Evolutionary conservation across 2,113 vertebrate genomes (phyloP).

Genomic region (Ceuthmochares aereus): DNA sequence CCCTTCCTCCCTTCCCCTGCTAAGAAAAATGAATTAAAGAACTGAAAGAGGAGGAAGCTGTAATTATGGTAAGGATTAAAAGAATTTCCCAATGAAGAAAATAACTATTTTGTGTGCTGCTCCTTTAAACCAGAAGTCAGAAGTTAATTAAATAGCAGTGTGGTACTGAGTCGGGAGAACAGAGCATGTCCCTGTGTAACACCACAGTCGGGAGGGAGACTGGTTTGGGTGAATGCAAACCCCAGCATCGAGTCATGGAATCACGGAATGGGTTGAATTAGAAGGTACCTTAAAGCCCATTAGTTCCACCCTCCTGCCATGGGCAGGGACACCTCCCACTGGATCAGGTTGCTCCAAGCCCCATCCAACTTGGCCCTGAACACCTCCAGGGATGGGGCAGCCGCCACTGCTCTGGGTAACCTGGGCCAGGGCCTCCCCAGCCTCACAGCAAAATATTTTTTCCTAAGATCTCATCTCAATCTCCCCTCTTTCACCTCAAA

Average conservation of each 20-base stretch:
- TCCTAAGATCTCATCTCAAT: too few species aligned
- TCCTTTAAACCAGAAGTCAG: constrained; percentile 74
- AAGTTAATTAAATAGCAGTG: constrained; percentile 70
- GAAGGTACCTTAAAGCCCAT: too few species aligned
- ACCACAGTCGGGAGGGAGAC: background rate
- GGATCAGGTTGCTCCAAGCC: too few species aligned
- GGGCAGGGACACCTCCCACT: too few species aligned
- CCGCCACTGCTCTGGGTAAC: too few species aligned
- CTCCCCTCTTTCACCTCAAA: too few species aligned
- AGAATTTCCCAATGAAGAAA: constrained; percentile 76
- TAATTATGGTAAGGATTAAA: constrained; percentile 69
- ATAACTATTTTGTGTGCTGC: constrained; percentile 68
- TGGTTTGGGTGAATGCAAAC: background rate
- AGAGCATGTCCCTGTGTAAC: background rate
- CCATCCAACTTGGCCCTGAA: too few species aligned
- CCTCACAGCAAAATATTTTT: too few species aligned
- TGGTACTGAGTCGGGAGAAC: constrained; percentile 40
- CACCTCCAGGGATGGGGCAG: too few species aligned
- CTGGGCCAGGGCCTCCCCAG: too few species aligned
- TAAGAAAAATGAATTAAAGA: constrained; percentile 39
- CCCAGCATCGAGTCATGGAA: background rate
- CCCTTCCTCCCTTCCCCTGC: background rate
- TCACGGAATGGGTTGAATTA: too few species aligned
- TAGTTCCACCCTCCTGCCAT: too few species aligned
- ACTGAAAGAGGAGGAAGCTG: constrained; percentile 52